Percentiles rank a stretch among this genome's conserved stretches.
These are phyloP conservation scores for Thunnus albacares DNA, from an alignment of 2,797 vertebrate genomes.

Conservation along the genomic window DNA sequence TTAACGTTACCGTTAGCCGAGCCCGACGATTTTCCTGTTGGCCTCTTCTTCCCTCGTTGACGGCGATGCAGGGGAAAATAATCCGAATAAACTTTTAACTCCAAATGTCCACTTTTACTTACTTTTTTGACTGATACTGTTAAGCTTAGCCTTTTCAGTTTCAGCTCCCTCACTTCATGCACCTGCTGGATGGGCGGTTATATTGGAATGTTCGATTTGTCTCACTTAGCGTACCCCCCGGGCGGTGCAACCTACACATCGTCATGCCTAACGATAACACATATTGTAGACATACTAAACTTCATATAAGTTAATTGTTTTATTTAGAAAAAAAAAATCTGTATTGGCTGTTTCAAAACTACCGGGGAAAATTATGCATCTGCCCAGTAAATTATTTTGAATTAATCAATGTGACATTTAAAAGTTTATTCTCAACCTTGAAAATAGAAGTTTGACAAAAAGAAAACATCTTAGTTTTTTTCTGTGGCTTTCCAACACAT, in stretches of 20 bases:
- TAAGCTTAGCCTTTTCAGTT: neutral
- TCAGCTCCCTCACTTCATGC: neutral
- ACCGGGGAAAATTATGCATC: neutral
- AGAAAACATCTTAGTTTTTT: too few relatives aligned
- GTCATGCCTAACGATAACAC: too few relatives aligned
- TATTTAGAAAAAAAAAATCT: too few relatives aligned
- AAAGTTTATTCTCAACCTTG: neutral
- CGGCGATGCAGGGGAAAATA: neutral
- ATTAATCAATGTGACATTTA: neutral
- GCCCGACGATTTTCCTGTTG: too few relatives aligned
- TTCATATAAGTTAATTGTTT: neutral
- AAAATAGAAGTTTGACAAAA: neutral
- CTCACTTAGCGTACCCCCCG: neutral
- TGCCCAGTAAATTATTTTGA: neutral
- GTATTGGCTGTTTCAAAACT: neutral
- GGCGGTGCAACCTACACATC: neutral
- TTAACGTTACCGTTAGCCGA: neutral
- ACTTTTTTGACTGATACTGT: accelerated
- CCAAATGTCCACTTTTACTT: neutral
- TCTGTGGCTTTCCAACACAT: slow-evolving; percentile 11
- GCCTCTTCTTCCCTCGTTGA: neutral
- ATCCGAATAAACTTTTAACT: neutral
- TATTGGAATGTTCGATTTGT: neutral
- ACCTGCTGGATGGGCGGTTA: neutral
- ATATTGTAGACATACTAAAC: neutral